Evolutionary conservation across 2,888 invertebrate genomes (phyloP).

Genomic region (Phlogophora meticulosa): DNA sequence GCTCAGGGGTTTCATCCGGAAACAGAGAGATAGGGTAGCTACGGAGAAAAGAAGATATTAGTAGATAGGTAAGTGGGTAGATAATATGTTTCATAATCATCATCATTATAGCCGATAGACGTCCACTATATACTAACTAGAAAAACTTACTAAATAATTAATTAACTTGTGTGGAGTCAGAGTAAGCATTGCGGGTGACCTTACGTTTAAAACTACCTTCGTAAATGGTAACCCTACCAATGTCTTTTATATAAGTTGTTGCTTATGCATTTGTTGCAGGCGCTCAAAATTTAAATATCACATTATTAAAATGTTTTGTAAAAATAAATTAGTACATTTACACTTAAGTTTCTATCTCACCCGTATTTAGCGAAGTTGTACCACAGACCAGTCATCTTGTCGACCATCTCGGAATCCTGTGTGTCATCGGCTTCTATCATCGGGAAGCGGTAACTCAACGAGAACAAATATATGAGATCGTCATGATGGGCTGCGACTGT

Average conservation of each 20-base stretch:
- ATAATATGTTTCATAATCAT: no score
- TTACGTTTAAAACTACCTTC: no score
- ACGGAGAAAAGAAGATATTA: slow-evolving; percentile 14
- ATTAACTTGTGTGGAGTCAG: no score
- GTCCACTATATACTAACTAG: no score
- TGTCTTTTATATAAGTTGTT: neutral
- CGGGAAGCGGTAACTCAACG: slow-evolving; percentile 81
- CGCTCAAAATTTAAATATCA: neutral
- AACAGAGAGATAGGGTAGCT: slow-evolving; percentile 75
- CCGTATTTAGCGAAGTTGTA: slow-evolving; percentile 88
- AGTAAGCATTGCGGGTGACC: no score
- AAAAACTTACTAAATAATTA: no score
- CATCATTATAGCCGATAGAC: no score
- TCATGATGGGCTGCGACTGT: slow-evolving; percentile 86
- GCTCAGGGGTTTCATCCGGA: slow-evolving; percentile 61
- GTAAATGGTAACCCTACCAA: neutral
- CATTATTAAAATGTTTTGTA: no score
- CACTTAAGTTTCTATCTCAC: slow-evolving; percentile 64
- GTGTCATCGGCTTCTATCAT: slow-evolving; percentile 74
- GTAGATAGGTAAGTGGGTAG: neutral
- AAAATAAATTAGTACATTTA: no score
- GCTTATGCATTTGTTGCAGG: neutral
- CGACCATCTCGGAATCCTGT: slow-evolving; percentile 83
- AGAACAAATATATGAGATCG: slow-evolving; percentile 89
- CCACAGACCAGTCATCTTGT: slow-evolving; percentile 84